phyloP scores from a whole-genome alignment of 2,888 invertebrate species.

The Eupeodes luniger region DNA sequence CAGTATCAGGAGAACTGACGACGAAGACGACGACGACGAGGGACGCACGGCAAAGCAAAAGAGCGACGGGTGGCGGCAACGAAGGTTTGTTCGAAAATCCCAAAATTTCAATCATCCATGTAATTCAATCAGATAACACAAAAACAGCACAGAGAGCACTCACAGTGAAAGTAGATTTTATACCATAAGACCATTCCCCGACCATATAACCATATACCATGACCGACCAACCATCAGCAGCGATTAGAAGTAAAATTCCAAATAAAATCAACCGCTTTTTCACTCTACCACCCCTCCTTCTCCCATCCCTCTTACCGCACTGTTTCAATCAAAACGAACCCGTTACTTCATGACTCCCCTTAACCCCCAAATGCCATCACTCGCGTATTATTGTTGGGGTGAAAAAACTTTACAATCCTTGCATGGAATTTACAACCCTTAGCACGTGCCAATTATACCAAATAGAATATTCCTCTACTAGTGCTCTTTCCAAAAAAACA shows the following conservation, averaged over 20 bases:
- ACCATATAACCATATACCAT: not conserved
- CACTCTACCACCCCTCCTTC: not conserved
- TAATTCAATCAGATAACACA: slow-evolving; percentile 64
- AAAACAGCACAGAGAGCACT: not conserved
- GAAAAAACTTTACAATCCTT: slow-evolving; percentile 62
- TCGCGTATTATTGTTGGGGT: slow-evolving; percentile 29
- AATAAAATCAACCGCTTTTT: not conserved
- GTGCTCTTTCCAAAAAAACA: not conserved
- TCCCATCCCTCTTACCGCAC: not conserved
- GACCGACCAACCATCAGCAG: slow-evolving; percentile 36
- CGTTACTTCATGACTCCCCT: not conserved
- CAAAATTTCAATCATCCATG: slow-evolving; percentile 52
- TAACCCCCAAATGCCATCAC: not conserved
- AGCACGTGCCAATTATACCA: slow-evolving; percentile 69
- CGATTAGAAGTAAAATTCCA: slow-evolving; percentile 59
- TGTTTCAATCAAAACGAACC: not conserved
- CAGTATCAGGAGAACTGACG: not conserved
- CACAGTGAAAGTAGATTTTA: not conserved
- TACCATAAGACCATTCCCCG: not conserved
- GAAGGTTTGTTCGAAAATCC: slow-evolving; percentile 1
- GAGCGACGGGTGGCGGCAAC: too few relatives aligned
- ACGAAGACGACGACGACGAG: too few relatives aligned
- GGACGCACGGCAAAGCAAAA: too few relatives aligned
- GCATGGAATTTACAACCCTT: slow-evolving; percentile 59
- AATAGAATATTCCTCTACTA: slow-evolving; percentile 37